These are phyloP conservation scores for Caenorhabditis japonica DNA, from an alignment of 2,888 invertebrate species.

Conservation along the genomic window DNA sequence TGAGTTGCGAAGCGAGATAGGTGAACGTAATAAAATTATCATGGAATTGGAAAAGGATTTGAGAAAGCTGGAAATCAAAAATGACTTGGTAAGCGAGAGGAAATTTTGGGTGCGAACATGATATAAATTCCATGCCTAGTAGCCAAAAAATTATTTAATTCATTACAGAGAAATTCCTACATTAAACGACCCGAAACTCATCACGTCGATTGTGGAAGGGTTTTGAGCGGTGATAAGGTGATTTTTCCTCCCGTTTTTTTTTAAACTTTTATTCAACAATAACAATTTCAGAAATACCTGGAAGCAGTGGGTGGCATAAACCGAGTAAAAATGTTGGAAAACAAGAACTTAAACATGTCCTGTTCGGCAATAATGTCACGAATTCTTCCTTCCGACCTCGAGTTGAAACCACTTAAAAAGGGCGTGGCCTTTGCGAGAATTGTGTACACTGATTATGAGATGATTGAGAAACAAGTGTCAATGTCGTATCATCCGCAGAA, in stretches of 20 bases:
- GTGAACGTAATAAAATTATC: constrained; percentile 29
- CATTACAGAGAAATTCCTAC: constrained; percentile 18
- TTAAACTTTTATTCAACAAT: not conserved
- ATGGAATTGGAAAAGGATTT: constrained; percentile 29
- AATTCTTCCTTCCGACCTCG: constrained; percentile 10
- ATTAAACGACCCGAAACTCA: constrained; percentile 34
- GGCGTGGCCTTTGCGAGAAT: constrained; percentile 58
- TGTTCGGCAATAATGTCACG: constrained; percentile 33
- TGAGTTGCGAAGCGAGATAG: constrained; percentile 30
- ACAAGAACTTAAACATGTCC: constrained; percentile 23
- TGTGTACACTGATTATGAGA: constrained; percentile 57
- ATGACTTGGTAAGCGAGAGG: constrained; percentile 17
- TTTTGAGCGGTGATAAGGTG: constrained; percentile 38
- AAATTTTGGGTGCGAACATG: too few species aligned
- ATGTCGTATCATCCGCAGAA: constrained; percentile 58
- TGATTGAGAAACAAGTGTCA: constrained; percentile 58
- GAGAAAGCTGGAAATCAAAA: constrained; percentile 14
- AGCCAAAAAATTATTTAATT: not conserved
- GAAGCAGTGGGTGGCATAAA: constrained; percentile 20
- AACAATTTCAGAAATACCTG: constrained; percentile 15
- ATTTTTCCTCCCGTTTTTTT: too few species aligned
- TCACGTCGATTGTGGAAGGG: constrained; percentile 36
- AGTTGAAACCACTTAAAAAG: constrained; percentile 24
- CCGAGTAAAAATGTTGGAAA: constrained; percentile 27
- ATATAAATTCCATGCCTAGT: too few species aligned